Evolutionary conservation across 2,113 vertebrate species (phyloP).

Genomic region (Theristicus caerulescens): DNA sequence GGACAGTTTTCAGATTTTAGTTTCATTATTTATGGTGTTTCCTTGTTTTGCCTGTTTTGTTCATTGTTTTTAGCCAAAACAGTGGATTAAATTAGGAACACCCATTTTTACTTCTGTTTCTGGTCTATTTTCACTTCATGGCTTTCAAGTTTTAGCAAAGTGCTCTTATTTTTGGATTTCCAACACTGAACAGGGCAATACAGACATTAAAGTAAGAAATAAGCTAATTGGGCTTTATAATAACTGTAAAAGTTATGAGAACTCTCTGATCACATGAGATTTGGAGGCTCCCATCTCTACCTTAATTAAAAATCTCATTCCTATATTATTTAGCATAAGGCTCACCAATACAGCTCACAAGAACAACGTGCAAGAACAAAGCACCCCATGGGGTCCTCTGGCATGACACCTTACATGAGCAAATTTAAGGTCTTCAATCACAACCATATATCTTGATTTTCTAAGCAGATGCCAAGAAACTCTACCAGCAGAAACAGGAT

Average conservation of each 20-base stretch:
- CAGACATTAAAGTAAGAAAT: constrained; percentile 35
- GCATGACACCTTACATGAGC: not conserved
- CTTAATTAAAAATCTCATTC: constrained; percentile 30
- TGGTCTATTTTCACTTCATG: not conserved
- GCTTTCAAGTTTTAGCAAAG: not conserved
- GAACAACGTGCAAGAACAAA: not conserved
- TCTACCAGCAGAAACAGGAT: not conserved
- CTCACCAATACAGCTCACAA: not conserved
- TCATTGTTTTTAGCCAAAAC: not conserved
- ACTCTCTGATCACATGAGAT: constrained; percentile 18
- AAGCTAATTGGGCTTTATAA: constrained; percentile 25
- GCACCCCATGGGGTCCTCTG: not conserved
- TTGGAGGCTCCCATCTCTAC: not conserved
- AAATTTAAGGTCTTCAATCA: not conserved
- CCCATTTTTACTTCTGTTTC: not conserved
- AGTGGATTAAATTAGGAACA: not conserved
- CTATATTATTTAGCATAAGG: not conserved
- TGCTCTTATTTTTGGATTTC: not conserved
- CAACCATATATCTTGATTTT: not conserved
- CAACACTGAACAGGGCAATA: not conserved
- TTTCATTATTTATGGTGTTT: not conserved
- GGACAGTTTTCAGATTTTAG: not conserved
- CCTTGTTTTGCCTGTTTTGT: not conserved
- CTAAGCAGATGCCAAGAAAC: not conserved
- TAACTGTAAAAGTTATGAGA: constrained; percentile 29